Conservation (phyloP, 2,888 invertebrate genomes). For the Nemurella pictetii region DNA sequence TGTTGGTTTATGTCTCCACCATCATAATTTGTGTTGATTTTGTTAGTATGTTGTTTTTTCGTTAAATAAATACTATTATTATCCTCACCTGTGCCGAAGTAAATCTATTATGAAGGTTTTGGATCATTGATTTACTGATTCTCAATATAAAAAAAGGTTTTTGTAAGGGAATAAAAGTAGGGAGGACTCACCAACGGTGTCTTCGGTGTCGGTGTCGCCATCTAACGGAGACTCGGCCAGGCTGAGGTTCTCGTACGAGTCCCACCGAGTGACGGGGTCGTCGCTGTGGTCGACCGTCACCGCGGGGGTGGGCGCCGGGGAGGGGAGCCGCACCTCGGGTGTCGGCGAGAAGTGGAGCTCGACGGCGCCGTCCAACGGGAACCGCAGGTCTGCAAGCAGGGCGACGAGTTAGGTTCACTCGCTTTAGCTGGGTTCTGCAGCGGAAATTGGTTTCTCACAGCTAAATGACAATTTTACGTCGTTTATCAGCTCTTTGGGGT, state of each 20-base stretch:
- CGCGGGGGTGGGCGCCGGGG: constrained; percentile 71
- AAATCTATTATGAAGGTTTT: neutral
- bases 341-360: constrained; percentile 77
- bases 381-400: constrained; percentile 67
- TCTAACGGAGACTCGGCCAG: constrained; percentile 48
- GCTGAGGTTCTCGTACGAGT: constrained; percentile 72
- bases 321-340: constrained; percentile 58
- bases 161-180: neutral
- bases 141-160: neutral
- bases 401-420: neutral
- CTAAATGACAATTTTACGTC: too few relatives aligned
- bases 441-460: too few relatives aligned
- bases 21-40: neutral
- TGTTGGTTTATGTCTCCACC: neutral
- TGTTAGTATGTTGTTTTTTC: neutral
- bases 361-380: constrained; percentile 82
- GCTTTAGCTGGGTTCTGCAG: neutral
- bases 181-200: constrained; percentile 33
- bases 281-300: constrained; percentile 69
- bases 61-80: neutral
- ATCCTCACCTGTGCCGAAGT: neutral
- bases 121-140: neutral
- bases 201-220: constrained; percentile 37
- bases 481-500: too few relatives aligned
- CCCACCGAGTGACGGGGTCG: constrained; percentile 75